Conservation (phyloP, 2,888 invertebrate species). For the Subacronicta megacephala region DNA sequence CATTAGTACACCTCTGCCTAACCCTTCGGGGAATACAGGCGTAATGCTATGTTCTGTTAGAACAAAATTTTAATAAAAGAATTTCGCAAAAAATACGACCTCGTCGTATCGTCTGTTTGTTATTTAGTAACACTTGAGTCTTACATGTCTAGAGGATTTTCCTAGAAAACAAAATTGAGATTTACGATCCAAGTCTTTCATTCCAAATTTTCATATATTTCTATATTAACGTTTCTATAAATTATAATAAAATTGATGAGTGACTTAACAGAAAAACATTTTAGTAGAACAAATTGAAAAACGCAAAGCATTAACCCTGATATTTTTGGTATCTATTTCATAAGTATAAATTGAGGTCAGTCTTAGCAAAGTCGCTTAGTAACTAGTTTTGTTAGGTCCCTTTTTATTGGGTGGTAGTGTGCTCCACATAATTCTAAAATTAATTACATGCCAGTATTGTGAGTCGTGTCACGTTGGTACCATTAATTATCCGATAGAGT, state of each 20-base stretch:
- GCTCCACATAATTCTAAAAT: background rate
- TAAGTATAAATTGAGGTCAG: background rate
- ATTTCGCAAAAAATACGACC: conserved; percentile 1
- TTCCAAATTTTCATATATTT: conserved; percentile 25
- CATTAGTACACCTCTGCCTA: no score
- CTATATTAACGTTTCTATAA: conserved; percentile 28
- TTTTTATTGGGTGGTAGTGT: background rate
- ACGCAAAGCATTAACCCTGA: no score
- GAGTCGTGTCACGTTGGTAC: background rate
- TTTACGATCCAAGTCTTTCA: conserved; percentile 31
- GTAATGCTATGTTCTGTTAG: no score
- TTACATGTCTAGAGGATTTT: conserved; percentile 33
- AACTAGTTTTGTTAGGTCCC: background rate
- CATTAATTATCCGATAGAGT: no score
- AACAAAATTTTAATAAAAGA: background rate
- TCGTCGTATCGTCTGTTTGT: conserved; percentile 30
- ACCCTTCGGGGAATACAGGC: no score
- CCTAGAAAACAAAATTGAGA: conserved; percentile 43
- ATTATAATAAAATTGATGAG: conserved; percentile 17
- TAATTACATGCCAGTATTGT: background rate
- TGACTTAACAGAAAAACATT: no score
- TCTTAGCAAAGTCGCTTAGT: background rate
- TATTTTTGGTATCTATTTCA: no score
- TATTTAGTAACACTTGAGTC: conserved; percentile 32
- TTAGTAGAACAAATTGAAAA: no score